Base-by-base conservation (phyloP, 2,888 invertebrate species). In the Lagria hirta region DNA sequence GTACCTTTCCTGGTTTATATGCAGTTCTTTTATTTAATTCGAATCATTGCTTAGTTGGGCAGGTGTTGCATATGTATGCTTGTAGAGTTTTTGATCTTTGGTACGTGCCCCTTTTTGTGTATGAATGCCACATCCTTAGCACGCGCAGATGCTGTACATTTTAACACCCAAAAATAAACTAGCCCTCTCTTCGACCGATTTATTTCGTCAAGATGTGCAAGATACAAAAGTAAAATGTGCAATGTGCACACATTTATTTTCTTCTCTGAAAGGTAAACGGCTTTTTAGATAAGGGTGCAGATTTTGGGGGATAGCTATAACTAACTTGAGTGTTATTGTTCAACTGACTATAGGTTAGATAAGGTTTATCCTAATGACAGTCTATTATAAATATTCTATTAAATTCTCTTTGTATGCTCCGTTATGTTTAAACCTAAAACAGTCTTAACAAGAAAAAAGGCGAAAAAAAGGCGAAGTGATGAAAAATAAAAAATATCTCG, bases 31-130 rank as follows among this genome's bases (percentile, higher is more conserved):
- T 42, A 42, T 41, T 41, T 22, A 46, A 46, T 41, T 42, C 41
- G 37, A 47, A 47, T 47, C 47, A 47, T 47, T 42, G 35, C 40
- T 18, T 43, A 35, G 28, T 35, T 18, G 41, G 35, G 45, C 45
- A 45, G 45, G 45, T 45, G 45, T 41, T 33, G 41, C 34, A 33
- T 33, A 37, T 17, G 33, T 33, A 32, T 33, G 41, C 30, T n/a
- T 22, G 33, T 36, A 23, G 35, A 28, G 24, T 33, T 41, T 41
- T 32, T 20, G 30, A 22, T 38, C 28, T n/a, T 30, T 37, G 44
- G 44, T 38, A 44, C 44, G 44, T 44, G 44, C 38, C 33, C 21
- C 41, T 33, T 33, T 32, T 26, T 8, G 7, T 15, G 32, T 33
- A 41, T 41, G 27, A 41, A 33, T 26, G 10, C 30, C 30, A 24